These are phyloP conservation scores for Dryas iulia DNA, from an alignment of 1,140 invertebrate species.

Conservation along the genomic window DNA sequence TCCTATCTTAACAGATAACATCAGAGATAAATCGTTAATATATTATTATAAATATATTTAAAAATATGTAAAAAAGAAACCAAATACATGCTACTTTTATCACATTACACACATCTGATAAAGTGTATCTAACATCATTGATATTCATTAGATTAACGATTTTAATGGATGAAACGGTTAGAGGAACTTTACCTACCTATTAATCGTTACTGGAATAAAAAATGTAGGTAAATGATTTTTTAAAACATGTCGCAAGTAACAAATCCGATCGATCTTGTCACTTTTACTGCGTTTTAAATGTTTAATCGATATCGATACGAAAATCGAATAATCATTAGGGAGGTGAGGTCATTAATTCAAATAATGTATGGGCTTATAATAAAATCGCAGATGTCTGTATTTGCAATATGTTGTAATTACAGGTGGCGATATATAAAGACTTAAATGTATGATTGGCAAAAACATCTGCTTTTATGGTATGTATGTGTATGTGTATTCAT, in stretches of 20 bases:
- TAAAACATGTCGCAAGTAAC: not conserved
- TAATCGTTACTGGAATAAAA: slow-evolving; percentile 6
- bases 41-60: not conserved
- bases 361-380: slow-evolving; percentile 9
- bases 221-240: slow-evolving; percentile 8
- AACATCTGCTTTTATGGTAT: slow-evolving; percentile 20
- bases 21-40: not conserved
- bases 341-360: not conserved
- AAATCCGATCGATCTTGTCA: not conserved
- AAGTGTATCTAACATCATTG: not conserved
- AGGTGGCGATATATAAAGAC: slow-evolving; percentile 3
- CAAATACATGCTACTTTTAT: not conserved
- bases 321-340: not conserved
- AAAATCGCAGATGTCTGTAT: slow-evolving; percentile 27
- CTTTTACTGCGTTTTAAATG: slow-evolving; percentile 19
- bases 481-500: slow-evolving; percentile 4
- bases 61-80: not conserved
- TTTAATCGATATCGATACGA: slow-evolving; percentile 16
- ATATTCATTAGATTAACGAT: not conserved
- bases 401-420: slow-evolving; percentile 24
- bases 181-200: not conserved
- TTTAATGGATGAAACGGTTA: not conserved
- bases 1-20: not conserved
- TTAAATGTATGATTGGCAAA: slow-evolving; percentile 17
- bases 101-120: slow-evolving; percentile 1